Evolutionary conservation across 2,888 invertebrate species (phyloP).

Genomic region (Smittia sp.): DNA sequence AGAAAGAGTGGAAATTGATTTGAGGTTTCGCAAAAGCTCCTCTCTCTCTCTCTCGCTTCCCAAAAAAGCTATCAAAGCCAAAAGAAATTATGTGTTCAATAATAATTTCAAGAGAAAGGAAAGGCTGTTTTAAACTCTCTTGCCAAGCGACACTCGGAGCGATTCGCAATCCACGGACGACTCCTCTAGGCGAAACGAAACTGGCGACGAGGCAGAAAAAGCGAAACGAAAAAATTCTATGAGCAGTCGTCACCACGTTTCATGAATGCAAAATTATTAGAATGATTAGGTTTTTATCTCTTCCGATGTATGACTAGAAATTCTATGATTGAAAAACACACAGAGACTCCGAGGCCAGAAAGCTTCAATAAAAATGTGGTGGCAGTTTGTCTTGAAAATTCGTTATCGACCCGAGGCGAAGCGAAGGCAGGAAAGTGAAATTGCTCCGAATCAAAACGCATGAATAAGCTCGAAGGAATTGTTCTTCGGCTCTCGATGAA

Average conservation of each 20-base stretch:
- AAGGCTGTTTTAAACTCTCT: background rate
- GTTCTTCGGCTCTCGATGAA: too few relatives aligned
- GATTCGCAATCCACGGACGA: background rate
- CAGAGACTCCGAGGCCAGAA: background rate
- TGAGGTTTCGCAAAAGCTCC: background rate
- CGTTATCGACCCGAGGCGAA: background rate
- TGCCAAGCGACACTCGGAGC: background rate
- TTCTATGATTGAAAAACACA: conserved; percentile 19
- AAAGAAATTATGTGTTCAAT: conserved; percentile 8
- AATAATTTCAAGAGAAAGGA: background rate
- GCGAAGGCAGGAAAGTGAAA: background rate
- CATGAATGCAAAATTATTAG: conserved; percentile 40
- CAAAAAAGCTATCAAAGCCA: conserved; percentile 1
- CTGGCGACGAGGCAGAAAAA: conserved; percentile 26
- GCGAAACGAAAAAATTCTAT: conserved; percentile 9
- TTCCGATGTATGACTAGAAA: background rate
- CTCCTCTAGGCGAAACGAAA: conserved; percentile 13
- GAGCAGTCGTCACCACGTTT: conserved; percentile 25
- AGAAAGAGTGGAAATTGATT: background rate
- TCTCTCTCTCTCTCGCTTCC: too few relatives aligned
- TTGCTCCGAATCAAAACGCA: background rate
- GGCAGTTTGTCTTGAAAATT: conserved; percentile 11
- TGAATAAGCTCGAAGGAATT: background rate
- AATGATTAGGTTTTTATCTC: conserved; percentile 27
- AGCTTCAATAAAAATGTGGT: background rate